Percentiles rank a stretch among this genome's conserved stretches.
These are phyloP conservation scores for Listronotus oregonensis DNA, from an alignment of 1,140 invertebrate species.

Conservation along the genomic window DNA sequence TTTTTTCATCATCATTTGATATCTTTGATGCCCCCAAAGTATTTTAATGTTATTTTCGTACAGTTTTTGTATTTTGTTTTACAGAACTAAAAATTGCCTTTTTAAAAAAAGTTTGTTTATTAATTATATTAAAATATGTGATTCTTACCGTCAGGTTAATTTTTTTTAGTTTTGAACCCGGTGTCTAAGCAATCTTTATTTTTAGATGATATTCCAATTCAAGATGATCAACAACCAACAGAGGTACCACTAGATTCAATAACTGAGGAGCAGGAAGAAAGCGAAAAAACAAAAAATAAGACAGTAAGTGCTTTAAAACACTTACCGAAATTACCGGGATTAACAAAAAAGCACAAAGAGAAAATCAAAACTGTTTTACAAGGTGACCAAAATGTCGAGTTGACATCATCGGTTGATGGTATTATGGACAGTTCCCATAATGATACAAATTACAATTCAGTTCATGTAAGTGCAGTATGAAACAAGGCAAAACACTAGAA, in stretches of 20 bases:
- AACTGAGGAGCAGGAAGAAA: conserved; percentile 53
- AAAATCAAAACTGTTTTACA: conserved; percentile 39
- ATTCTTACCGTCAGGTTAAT: too few relatives aligned
- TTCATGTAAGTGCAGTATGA: conserved; percentile 54
- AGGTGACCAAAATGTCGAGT: conserved; percentile 36
- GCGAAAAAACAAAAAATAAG: conserved; percentile 45
- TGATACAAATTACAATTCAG: conserved; percentile 42
- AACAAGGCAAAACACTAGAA: conserved; percentile 4
- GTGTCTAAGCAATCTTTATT: neutral
- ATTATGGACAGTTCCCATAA: conserved; percentile 30
- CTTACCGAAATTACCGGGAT: conserved; percentile 52
- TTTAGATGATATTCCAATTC: conserved; percentile 56
- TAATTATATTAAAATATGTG: too few relatives aligned
- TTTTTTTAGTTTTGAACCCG: too few relatives aligned
- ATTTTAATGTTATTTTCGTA: too few relatives aligned
- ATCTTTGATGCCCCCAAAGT: too few relatives aligned
- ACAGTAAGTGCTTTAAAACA: conserved; percentile 51
- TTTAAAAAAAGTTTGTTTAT: too few relatives aligned
- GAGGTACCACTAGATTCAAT: conserved; percentile 52
- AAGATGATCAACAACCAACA: conserved; percentile 43
- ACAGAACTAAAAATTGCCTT: too few relatives aligned
- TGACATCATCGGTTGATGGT: conserved; percentile 36
- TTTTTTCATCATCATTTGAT: too few relatives aligned
- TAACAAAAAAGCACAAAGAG: conserved; percentile 53
- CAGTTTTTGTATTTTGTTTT: too few relatives aligned